Base-by-base conservation (phyloP, 2,113 vertebrate species). In the Paraplagusia blochii region DNA sequence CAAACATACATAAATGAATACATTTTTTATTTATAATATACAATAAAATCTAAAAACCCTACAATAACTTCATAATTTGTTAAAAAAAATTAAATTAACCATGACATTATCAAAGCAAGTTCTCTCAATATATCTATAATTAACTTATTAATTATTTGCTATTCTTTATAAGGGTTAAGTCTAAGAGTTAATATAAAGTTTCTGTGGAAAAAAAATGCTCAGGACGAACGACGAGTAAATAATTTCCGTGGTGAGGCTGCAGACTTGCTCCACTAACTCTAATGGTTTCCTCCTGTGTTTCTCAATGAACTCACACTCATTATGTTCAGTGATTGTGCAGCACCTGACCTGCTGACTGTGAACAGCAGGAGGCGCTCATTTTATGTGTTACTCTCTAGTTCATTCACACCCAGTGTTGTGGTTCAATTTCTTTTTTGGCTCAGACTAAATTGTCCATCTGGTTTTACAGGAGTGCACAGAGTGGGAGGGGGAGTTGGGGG, bases 371-470 rank as follows among this genome's bases (percentile, higher is more conserved):
- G 61, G 15, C 45, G 56, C 77, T 68, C 66, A 46, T 74, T 65
- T 63, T 44, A 55, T 39, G 11, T 10, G 6, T 39, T 8, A 19
- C 43, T 14, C 61, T 53, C 60, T 55, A 38, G 46, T 55, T 69
- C 76, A 69, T 38, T 66, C 63, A 74, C 12, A 76, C 11, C 8
- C 11, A 33, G 64, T 72, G 58, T 66, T 36, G 63, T 64, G 76
- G 76, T 74, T 78, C 46, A 74, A 79, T 80, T 84, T 56, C 38
- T 40, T 52, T 58, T 35, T 46, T 58, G 62, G 77, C 63, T 63
- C 53, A 14, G 11, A 62, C 62, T n/a, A 77, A 79, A 80, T 79
- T 66, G 69, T 66, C 84, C 84, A 86, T 86, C 81, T 86, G 84
- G 76, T 39, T 65, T n/a, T 34, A 45, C 47, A 58, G 33, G 44